Evolutionary conservation across 2,888 invertebrate species (phyloP).

Genomic region (Tetheella fluctuosa): DNA sequence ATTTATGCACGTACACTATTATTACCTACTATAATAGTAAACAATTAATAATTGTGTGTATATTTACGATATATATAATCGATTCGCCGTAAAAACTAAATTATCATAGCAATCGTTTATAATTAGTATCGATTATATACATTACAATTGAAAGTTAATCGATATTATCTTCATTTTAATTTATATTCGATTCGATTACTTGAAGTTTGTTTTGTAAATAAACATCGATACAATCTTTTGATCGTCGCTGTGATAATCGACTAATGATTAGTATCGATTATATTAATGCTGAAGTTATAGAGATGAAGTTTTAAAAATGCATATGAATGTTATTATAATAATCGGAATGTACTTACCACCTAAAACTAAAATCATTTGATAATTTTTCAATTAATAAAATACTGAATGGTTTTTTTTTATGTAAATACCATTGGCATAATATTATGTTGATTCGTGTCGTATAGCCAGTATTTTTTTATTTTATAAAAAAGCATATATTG

Average conservation of each 20-base stretch:
- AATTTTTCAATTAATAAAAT: not conserved
- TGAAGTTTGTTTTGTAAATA: not conserved
- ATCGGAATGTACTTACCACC: not conserved
- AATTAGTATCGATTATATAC: constrained; percentile 11
- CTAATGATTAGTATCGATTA: constrained; percentile 3
- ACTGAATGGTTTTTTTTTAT: not conserved
- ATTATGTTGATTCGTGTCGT: too few species aligned
- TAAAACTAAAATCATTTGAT: too few species aligned
- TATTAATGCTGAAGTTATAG: not conserved
- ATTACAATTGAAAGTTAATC: constrained; percentile 8
- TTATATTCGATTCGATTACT: constrained; percentile 4
- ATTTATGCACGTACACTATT: constrained; percentile 3
- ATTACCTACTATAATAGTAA: not conserved
- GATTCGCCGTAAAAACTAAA: constrained; percentile 13
- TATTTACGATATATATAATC: constrained; percentile 10
- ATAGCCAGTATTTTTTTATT: too few species aligned
- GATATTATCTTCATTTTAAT: not conserved
- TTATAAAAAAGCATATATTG: too few species aligned
- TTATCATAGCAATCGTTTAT: not conserved
- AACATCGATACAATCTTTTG: not conserved
- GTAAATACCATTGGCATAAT: too few species aligned
- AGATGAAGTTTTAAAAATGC: not conserved
- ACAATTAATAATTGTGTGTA: not conserved
- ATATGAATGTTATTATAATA: not conserved
- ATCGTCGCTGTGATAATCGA: not conserved